A percentile compares a stretch with the other conserved stretches of the same genome.
Conservation (phyloP, 1,140 invertebrate species). For the Ladona fulva region DNA sequence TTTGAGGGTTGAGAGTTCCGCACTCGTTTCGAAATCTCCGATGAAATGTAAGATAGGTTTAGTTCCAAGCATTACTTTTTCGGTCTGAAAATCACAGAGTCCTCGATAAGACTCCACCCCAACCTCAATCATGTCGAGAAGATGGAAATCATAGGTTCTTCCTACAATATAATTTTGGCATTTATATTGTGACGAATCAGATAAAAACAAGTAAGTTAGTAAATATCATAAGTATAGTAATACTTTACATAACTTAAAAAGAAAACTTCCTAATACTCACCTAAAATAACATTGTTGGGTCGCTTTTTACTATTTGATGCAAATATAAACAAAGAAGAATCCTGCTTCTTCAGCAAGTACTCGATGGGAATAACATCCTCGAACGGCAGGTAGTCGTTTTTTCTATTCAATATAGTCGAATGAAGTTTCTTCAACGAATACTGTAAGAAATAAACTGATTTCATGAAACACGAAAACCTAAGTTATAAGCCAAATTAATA, state of each 20-base stretch:
- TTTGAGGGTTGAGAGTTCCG: constrained; percentile 73
- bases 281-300: constrained; percentile 85
- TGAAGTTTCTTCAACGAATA: constrained; percentile 80
- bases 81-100: constrained; percentile 67
- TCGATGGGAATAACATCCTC: constrained; percentile 76
- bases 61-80: constrained; percentile 67
- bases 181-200: no score
- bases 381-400: constrained; percentile 79
- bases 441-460: constrained; percentile 36
- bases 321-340: constrained; percentile 82
- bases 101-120: constrained; percentile 75
- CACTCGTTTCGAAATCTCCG: constrained; percentile 73
- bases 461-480: constrained; percentile 15
- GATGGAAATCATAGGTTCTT: constrained; percentile 76
- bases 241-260: constrained; percentile 18
- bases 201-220: constrained; percentile 20
- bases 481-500: constrained; percentile 21
- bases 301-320: constrained; percentile 89
- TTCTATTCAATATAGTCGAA: constrained; percentile 61
- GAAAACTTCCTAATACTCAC: constrained; percentile 41
- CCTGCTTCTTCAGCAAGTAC: constrained; percentile 74
- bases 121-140: constrained; percentile 95
- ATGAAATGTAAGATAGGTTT: constrained; percentile 92
- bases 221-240: not conserved
- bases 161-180: no score